Percentiles rank a stretch among this genome's conserved stretches.
Evolutionary conservation across 2,888 invertebrate genomes (phyloP).

Genomic region (Rhagium mordax): DNA sequence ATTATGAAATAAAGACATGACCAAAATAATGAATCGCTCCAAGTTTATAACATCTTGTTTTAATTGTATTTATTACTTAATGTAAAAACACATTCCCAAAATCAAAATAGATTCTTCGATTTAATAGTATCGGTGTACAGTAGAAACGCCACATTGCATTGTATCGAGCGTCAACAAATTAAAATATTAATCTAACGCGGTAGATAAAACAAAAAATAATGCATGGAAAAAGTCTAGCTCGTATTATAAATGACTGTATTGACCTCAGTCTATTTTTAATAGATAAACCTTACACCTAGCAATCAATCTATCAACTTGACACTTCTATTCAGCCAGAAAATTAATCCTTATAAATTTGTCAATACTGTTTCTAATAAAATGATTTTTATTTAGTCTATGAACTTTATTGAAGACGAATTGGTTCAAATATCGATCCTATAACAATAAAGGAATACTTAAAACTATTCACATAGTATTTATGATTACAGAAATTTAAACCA

Average conservation of each 20-base stretch:
- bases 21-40: too few species aligned
- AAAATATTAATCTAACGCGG: neutral
- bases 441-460: conserved; percentile 1
- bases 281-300: conserved; percentile 32
- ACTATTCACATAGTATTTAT: neutral
- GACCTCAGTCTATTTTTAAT: conserved; percentile 30
- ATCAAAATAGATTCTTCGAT: too few species aligned
- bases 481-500: neutral
- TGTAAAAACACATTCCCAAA: too few species aligned
- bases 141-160: neutral
- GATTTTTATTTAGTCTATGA: conserved; percentile 5
- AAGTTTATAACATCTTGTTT: too few species aligned
- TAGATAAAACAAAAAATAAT: neutral
- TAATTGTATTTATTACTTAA: too few species aligned
- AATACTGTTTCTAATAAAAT: conserved; percentile 26
- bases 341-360: conserved; percentile 35
- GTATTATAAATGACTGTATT: conserved; percentile 13
- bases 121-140: too few species aligned
- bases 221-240: neutral
- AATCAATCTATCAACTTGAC: conserved; percentile 30
- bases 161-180: neutral
- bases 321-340: conserved; percentile 24
- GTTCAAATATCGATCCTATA: conserved; percentile 2
- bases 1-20: too few species aligned
- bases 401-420: conserved; percentile 6